Evolutionary conservation across 2,888 invertebrate genomes (phyloP).

Genomic region (Scaptomyza cyrtandrae): DNA sequence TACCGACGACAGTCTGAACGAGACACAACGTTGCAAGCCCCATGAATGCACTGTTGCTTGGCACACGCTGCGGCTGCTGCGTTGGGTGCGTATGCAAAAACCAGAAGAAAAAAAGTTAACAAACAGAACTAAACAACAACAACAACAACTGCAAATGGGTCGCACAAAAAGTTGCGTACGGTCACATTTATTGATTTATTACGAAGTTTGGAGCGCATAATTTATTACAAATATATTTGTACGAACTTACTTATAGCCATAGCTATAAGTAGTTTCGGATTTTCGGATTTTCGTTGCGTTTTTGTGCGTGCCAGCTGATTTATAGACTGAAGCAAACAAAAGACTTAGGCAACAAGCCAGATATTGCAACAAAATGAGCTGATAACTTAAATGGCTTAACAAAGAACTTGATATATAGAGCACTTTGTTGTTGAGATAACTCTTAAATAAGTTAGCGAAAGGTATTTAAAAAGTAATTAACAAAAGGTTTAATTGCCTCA

Average conservation of each 20-base stretch:
- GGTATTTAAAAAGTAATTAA: background rate
- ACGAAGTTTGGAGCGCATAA: slow-evolving; percentile 56
- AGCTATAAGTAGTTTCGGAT: background rate
- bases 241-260: background rate
- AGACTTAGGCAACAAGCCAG: slow-evolving; percentile 72
- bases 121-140: slow-evolving; percentile 1
- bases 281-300: slow-evolving; percentile 13
- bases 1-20: slow-evolving; percentile 20
- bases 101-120: background rate
- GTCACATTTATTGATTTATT: slow-evolving; percentile 74
- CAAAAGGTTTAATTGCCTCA: background rate
- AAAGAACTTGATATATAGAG: slow-evolving; percentile 1
- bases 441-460: background rate
- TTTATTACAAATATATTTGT: slow-evolving; percentile 76
- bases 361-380: slow-evolving; percentile 12
- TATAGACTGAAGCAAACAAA: slow-evolving; percentile 60
- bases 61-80: slow-evolving; percentile 65
- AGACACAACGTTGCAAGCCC: slow-evolving; percentile 22
- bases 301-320: slow-evolving; percentile 57
- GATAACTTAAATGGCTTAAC: slow-evolving; percentile 5
- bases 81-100: slow-evolving; percentile 69
- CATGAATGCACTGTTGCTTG: slow-evolving; percentile 36
- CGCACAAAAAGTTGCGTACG: slow-evolving; percentile 68
- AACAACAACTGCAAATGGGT: slow-evolving; percentile 20
- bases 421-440: background rate